A percentile compares a stretch with the other conserved stretches of the same genome.
Evolutionary conservation across 2,797 vertebrate species (phyloP).

Genomic region (Notolabrus celidotus): DNA sequence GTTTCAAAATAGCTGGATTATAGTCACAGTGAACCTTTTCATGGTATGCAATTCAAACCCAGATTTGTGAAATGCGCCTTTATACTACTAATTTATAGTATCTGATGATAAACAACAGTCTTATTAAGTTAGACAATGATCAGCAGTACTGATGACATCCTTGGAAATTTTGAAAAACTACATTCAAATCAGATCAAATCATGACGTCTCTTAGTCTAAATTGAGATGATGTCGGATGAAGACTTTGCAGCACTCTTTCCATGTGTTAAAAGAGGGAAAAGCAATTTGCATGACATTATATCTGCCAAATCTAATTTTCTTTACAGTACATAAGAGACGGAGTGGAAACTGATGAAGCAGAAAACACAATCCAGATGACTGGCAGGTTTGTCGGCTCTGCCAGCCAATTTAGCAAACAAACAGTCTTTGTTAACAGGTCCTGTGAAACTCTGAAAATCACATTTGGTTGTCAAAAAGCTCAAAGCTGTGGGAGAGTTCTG

Average conservation of each 20-base stretch:
- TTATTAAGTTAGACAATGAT: constrained; percentile 3
- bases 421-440: constrained; percentile 22
- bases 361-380: constrained; percentile 17
- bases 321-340: constrained; percentile 8
- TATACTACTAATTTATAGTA: background rate
- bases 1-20: no score
- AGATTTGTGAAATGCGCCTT: background rate
- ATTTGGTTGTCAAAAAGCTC: constrained; percentile 16
- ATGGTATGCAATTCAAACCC: background rate
- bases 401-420: constrained; percentile 36
- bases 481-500: constrained; percentile 28
- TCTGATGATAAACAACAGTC: constrained; percentile 7
- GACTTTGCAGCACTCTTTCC: constrained; percentile 6
- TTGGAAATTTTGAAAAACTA: constrained; percentile 25
- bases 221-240: constrained; percentile 19
- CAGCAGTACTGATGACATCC: constrained; percentile 50
- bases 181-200: constrained; percentile 9
- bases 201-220: constrained; percentile 14
- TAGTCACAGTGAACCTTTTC: no score
- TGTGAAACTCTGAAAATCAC: constrained; percentile 27
- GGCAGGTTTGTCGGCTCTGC: constrained; percentile 13
- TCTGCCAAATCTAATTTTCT: constrained; percentile 24
- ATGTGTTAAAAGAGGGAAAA: constrained; percentile 15
- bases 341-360: constrained; percentile 12
- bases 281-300: constrained; percentile 6